Percentiles rank a stretch among this genome's conserved stretches.
These are phyloP conservation scores for Nycteola revayana DNA, from an alignment of 2,888 invertebrate species.

Conservation along the genomic window DNA sequence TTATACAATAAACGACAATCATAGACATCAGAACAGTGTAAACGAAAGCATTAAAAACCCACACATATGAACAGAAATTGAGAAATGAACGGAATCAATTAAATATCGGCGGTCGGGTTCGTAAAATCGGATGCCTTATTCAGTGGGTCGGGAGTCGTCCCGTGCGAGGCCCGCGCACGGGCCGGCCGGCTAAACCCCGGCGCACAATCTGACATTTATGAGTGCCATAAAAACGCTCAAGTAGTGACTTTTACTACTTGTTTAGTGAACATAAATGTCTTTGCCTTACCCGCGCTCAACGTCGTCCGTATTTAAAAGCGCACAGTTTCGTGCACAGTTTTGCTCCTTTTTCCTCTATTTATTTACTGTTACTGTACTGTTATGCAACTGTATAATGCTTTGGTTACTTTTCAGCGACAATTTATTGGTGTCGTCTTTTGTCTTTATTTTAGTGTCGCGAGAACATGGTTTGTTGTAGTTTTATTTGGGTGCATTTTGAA, in stretches of 20 bases:
- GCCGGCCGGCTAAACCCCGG: constrained; percentile 64
- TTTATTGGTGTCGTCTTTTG: constrained; percentile 73
- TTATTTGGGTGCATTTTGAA: constrained; percentile 53
- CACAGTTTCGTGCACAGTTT: constrained; percentile 77
- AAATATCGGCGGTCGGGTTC: constrained; percentile 43
- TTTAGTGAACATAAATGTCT: constrained; percentile 84
- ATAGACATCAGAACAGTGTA: constrained; percentile 40
- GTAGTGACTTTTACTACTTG: constrained; percentile 83
- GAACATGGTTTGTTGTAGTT: constrained; percentile 66
- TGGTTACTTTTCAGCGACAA: constrained; percentile 77
- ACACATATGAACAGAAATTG: constrained; percentile 41
- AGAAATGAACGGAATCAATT: constrained; percentile 68
- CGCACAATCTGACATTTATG: constrained; percentile 83
- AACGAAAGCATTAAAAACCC: constrained; percentile 33
- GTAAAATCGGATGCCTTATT: constrained; percentile 41
- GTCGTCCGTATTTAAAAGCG: constrained; percentile 81
- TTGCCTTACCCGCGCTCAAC: constrained; percentile 78
- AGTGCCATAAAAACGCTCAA: constrained; percentile 83
- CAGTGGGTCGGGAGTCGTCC: constrained; percentile 35
- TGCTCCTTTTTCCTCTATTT: constrained; percentile 75
- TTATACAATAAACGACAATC: constrained; percentile 43
- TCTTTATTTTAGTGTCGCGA: constrained; percentile 71
- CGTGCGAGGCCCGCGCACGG: constrained; percentile 50
- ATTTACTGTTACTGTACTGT: constrained; percentile 77
- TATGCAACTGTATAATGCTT: constrained; percentile 80